Base-by-base conservation (phyloP, 2,888 invertebrate genomes). In the Heliconius hortense region DNA sequence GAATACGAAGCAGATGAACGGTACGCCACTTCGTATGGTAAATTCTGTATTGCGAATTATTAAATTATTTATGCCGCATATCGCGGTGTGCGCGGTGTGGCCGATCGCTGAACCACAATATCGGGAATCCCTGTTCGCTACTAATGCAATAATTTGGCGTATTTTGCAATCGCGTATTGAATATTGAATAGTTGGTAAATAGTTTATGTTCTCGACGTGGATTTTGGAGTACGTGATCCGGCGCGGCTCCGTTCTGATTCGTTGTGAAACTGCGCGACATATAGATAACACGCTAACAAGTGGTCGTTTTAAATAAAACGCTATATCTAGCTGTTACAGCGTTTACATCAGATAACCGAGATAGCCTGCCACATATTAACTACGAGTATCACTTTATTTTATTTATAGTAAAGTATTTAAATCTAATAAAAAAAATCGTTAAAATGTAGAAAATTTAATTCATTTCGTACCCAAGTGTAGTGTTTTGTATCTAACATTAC, bases 141-240 rank as follows among this genome's bases (percentile, higher is more conserved):
- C 92, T 94, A 93, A 94, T 93, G 93, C 92, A 94, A 94, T 94
- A 94, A 94, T 94, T 94, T 94, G 93, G 93, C 90, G 93, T 93
- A 94, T 94, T 93, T 94, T 93, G 90, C 92, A 92, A 93, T 93
- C 92, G 91, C 90, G 90, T 91, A 92, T 93, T 92, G 94, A 93
- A 94, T 94, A 93, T 93, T 93, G 90, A 93, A 92, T 91, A 89
- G 91, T 90, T 87, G 81, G 90, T 93, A 93, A 94, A 94, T 94
- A 93, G 94, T 93, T 93, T 92, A 94, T 93, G 93, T 90, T 91
- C 88, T 87, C 90, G 85, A 86, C 90, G 91, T 89, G 90, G 90
- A 92, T 93, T 93, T 92, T 89, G 89, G 90, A 87, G 88, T 89
- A 92, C 91, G 93, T 93, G 92, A 90, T 90, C 86, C 88, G 86